These are phyloP conservation scores for Abrostola tripartita DNA, from an alignment of 2,888 invertebrate species.

Conservation along the genomic window DNA sequence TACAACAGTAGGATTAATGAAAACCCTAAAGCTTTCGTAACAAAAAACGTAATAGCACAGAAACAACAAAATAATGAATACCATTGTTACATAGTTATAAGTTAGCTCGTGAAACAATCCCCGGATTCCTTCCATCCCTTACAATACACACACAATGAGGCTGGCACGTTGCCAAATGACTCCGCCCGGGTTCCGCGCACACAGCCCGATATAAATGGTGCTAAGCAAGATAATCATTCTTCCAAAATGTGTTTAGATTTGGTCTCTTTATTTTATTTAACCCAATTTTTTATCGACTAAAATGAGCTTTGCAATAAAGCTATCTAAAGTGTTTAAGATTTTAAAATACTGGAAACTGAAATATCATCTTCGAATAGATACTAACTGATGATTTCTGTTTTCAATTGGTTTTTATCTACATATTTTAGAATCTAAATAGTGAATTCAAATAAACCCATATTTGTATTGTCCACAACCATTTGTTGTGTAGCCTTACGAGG, in stretches of 20 bases:
- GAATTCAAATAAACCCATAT: too few relatives aligned
- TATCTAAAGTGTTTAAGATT: too few relatives aligned
- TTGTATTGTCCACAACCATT: too few relatives aligned
- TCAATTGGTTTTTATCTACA: too few relatives aligned
- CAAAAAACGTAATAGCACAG: slow-evolving; percentile 22
- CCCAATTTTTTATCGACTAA: neutral
- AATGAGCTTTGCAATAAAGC: neutral
- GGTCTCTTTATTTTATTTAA: slow-evolving; percentile 11
- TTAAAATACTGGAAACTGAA: too few relatives aligned
- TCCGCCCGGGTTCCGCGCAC: slow-evolving; percentile 23
- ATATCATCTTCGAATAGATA: too few relatives aligned
- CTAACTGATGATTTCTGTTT: too few relatives aligned
- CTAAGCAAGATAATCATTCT: slow-evolving; percentile 42
- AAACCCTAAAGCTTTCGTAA: slow-evolving; percentile 16
- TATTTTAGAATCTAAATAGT: too few relatives aligned
- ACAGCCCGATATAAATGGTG: slow-evolving; percentile 30
- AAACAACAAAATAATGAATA: slow-evolving; percentile 43
- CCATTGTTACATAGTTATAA: slow-evolving; percentile 33
- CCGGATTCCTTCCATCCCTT: slow-evolving; percentile 38
- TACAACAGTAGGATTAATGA: slow-evolving; percentile 12
- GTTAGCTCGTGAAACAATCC: slow-evolving; percentile 32
- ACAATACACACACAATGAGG: slow-evolving; percentile 48
- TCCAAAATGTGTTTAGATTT: slow-evolving; percentile 18
- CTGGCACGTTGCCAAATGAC: slow-evolving; percentile 58
- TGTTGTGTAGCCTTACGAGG: too few relatives aligned